Conservation (phyloP, 2,113 vertebrate species). For the Corydoras maculifer region DNA sequence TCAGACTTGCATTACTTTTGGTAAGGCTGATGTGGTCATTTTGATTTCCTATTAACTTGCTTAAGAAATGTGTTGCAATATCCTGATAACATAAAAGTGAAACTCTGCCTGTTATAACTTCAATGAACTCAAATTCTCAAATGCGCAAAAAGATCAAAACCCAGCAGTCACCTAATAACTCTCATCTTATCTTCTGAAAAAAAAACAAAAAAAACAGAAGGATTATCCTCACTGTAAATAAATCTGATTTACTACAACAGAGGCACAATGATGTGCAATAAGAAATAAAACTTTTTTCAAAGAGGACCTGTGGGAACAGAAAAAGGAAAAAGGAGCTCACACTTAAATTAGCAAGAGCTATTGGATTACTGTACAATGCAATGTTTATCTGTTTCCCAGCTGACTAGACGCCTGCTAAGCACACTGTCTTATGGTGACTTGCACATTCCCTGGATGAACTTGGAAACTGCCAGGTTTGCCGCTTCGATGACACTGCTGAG, state of each 20-base stretch:
- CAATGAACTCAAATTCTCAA: no score
- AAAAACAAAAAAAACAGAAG: no score
- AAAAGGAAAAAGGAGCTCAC: slow-evolving; percentile 32
- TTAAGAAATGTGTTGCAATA: no score
- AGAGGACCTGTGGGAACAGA: neutral
- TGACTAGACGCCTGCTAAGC: slow-evolving; percentile 14
- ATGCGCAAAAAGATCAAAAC: no score
- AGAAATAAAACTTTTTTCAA: neutral
- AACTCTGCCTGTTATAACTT: no score
- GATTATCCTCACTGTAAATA: no score
- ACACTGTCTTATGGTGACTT: slow-evolving; percentile 19
- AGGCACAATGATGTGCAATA: no score
- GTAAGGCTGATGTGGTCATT: neutral
- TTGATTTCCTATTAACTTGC: no score
- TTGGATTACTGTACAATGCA: slow-evolving; percentile 35
- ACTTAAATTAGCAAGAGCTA: slow-evolving; percentile 35
- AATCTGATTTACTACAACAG: neutral
- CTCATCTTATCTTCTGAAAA: no score
- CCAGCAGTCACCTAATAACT: no score
- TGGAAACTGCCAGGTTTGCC: neutral
- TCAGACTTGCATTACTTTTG: neutral
- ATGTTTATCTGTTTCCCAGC: slow-evolving; percentile 43
- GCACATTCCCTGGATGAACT: slow-evolving; percentile 37
- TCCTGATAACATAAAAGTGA: no score
- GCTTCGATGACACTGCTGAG: neutral